Evolutionary conservation across 2,888 invertebrate genomes (phyloP), one percentile per base, ranked within the genome.

Genomic region (Rhagonycha lutea): DNA sequence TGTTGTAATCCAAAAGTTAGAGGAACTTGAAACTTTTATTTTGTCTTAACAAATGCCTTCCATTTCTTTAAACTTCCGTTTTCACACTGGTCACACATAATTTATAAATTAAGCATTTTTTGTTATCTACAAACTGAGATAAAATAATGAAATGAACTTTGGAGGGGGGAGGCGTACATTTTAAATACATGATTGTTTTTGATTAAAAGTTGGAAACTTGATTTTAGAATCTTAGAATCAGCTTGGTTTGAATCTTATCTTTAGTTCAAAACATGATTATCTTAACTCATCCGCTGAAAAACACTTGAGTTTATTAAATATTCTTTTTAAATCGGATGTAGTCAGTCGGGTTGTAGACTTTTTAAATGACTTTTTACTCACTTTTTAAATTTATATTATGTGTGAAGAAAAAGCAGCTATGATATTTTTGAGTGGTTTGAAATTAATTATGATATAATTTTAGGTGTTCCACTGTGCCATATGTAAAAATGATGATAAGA

Each of bases 391-490:
- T 18, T 18, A 2, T 18, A 18, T 18, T 18, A 18, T 18, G 18
- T 18, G 18, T 18, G 18, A 18, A 18, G 18, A 2, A 18, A 18
- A 7, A 26, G 60, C 24, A 61, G 10, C 65, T 0, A 11, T 11
- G 29, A 10, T 4, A n/a, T n/a, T 47, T 32, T 47, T 47, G n/a
- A n/a, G 8, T 14, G n/a, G 24, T 60, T 0, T 32, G 14, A 32
- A 14, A 61, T 76, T 72, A 68, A 24, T 23, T 65, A 24, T 79
- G 61, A 60, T 69, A 60, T 77, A 63, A 70, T 79, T 61, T 72
- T 73, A 85, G 85, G 85, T 89, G 81, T 91, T 89, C 85, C 88
- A 89, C 79, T 91, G 91, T 86, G 88, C 88, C 81, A 85, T 86
- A 79, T 90, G 90, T 81, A 88, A 86, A 78, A 76, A 79, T 70